Evolutionary conservation across 2,113 vertebrate species (phyloP), one percentile per base, ranked within the genome.

Genomic region (Larimichthys polyactis): DNA sequence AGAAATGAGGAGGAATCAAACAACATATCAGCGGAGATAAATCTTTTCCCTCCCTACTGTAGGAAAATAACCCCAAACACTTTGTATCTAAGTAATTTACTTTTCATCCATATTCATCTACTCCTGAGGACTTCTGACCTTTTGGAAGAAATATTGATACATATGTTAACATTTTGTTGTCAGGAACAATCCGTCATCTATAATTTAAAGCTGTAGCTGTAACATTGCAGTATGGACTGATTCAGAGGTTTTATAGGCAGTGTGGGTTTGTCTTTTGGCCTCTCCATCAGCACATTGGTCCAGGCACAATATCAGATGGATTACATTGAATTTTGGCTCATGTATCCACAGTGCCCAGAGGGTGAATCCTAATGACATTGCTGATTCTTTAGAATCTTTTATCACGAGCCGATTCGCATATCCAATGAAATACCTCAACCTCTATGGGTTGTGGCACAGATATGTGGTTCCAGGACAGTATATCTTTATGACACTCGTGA

Each of bases 1-100:
- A 75, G 16, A 70, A 62, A 60, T 44, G 10, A 63, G 67, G 5
- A 66, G 40, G 57, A 77, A 36, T 78, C 22, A 82, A 67, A 76
- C 44, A 69, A 43, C 22, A 48, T 54, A 68, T 75, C 44, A 48
- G 3, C n/a, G 24, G 52, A 75, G 16, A 71, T 51, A 14, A 20
- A 75, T 80, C 59, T 66, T 32, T 72, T 68, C 24, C 62, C 51
- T 44, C 20, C 11, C 11, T 32, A 17, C 75, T 44, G 63, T 27
- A 54, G 57, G 44, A 85, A 72, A 76, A 59, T 40, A 63, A 48
- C 44, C 49, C 46, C 51, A 62, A 24, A 36, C 7, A 36, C 36
- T 49, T 48, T 36, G 11, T 24, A 16, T 65, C n/a, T 46, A 11
- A 63, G 9, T 24, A 17, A 65, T 59, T 69, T 49, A 54, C 20